Evolutionary conservation across 2,888 invertebrate species (phyloP).

Genomic region (Leptura quadrifasciata): DNA sequence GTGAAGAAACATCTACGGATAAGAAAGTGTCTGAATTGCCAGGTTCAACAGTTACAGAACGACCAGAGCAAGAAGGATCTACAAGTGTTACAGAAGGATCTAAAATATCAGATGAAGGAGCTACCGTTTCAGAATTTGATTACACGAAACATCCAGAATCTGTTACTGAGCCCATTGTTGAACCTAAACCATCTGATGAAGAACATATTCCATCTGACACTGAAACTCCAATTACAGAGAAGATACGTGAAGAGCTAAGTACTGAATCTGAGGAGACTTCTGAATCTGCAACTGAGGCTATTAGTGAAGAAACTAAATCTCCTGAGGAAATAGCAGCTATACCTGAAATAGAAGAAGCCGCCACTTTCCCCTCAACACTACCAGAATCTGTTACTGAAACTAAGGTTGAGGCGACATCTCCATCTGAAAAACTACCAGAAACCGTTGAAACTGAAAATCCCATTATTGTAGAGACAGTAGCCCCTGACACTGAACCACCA

Average conservation of each 20-base stretch:
- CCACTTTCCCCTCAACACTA: slow-evolving; percentile 37
- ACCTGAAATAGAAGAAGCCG: slow-evolving; percentile 50
- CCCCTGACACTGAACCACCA: slow-evolving; percentile 11
- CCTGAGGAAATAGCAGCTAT: slow-evolving; percentile 40
- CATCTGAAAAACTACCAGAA: slow-evolving; percentile 38
- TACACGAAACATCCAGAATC: background rate
- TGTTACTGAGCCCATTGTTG: background rate
- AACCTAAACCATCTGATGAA: background rate
- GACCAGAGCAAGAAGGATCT: background rate
- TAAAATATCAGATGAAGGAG: background rate
- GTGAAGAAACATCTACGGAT: slow-evolving; percentile 2
- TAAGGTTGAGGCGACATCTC: slow-evolving; percentile 43
- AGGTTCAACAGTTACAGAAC: background rate
- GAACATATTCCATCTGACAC: background rate
- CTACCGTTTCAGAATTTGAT: background rate
- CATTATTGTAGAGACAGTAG: background rate
- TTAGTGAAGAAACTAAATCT: slow-evolving; percentile 35
- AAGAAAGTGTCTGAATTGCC: background rate
- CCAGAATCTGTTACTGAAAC: slow-evolving; percentile 39
- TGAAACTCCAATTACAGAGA: slow-evolving; percentile 43
- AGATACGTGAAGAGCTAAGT: slow-evolving; percentile 46
- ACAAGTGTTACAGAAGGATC: background rate
- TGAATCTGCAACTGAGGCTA: slow-evolving; percentile 34
- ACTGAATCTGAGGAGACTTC: slow-evolving; percentile 23
- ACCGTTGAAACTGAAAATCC: slow-evolving; percentile 36